Percentiles rank a stretch among this genome's conserved stretches.
These are phyloP conservation scores for Slavum lentiscoides DNA, from an alignment of 2,888 invertebrate genomes.

Conservation along the genomic window DNA sequence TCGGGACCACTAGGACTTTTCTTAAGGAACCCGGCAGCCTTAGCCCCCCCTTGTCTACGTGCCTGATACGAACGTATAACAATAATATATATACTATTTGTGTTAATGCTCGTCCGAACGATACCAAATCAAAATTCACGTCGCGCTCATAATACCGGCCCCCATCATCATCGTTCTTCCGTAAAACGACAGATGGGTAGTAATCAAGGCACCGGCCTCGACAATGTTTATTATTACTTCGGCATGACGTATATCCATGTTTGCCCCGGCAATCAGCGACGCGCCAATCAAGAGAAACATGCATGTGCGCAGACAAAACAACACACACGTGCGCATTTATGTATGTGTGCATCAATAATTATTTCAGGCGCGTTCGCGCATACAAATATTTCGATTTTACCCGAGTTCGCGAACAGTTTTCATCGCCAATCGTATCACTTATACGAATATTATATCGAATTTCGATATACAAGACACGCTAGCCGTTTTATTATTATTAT, in stretches of 20 bases:
- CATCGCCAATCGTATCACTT: too few relatives aligned
- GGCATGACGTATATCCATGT: not conserved
- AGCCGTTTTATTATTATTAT: too few relatives aligned
- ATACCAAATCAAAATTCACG: constrained; percentile 15
- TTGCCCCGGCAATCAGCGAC: not conserved
- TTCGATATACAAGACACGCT: too few relatives aligned
- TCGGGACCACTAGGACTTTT: too few relatives aligned
- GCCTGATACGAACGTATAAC: too few relatives aligned
- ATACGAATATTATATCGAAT: too few relatives aligned
- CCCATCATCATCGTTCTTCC: not conserved
- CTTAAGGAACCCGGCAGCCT: too few relatives aligned
- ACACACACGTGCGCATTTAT: not conserved
- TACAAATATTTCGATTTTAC: not conserved
- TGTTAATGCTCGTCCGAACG: not conserved
- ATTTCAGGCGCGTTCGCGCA: not conserved
- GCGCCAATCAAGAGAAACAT: constrained; percentile 1
- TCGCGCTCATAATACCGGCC: not conserved
- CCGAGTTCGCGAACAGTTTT: too few relatives aligned
- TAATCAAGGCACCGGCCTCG: not conserved
- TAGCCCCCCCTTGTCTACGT: too few relatives aligned
- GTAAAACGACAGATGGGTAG: not conserved
- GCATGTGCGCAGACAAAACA: not conserved
- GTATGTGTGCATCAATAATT: not conserved
- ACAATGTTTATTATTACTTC: constrained; percentile 14
- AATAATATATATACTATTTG: not conserved